A percentile compares a stretch with the other conserved stretches of the same genome.
Conservation (phyloP, 2,797 vertebrate species). For the Adrianichthys oophorus region DNA sequence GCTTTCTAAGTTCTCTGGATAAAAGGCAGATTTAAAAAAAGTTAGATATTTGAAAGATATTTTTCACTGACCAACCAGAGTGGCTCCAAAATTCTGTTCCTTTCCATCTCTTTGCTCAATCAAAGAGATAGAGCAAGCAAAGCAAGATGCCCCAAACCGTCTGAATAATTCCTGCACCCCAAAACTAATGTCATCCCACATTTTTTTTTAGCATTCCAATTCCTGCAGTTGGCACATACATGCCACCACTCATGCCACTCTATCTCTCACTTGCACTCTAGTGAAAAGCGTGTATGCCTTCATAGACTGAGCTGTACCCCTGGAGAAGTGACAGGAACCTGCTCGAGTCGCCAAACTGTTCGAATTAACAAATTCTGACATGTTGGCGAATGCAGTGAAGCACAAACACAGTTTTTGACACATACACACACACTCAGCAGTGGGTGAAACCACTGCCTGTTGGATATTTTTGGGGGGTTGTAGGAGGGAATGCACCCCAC, state of each 20-base stretch:
- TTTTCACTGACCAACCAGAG: slow-evolving; percentile 65
- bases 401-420: slow-evolving; percentile 28
- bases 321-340: slow-evolving; percentile 50
- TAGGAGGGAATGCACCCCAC: slow-evolving; percentile 38
- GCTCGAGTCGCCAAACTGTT: slow-evolving; percentile 39
- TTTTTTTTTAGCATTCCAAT: slow-evolving; percentile 49
- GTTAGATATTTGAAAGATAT: neutral
- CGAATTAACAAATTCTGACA: slow-evolving; percentile 61
- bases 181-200: slow-evolving; percentile 54
- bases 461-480: slow-evolving; percentile 46
- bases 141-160: slow-evolving; percentile 35
- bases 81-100: slow-evolving; percentile 57
- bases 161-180: slow-evolving; percentile 58
- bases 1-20: no score
- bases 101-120: slow-evolving; percentile 39
- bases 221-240: slow-evolving; percentile 56
- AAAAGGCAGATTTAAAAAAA: slow-evolving; percentile 38
- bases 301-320: slow-evolving; percentile 52
- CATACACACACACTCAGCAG: slow-evolving; percentile 17
- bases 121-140: no score
- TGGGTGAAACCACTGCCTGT: slow-evolving; percentile 24
- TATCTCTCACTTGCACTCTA: slow-evolving; percentile 58
- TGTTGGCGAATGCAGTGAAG: slow-evolving; percentile 22
- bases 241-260: slow-evolving; percentile 53
- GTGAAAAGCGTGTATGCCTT: slow-evolving; percentile 53